phyloP scores from a whole-genome alignment of 1,140 invertebrate species.

The Conus betulinus region DNA sequence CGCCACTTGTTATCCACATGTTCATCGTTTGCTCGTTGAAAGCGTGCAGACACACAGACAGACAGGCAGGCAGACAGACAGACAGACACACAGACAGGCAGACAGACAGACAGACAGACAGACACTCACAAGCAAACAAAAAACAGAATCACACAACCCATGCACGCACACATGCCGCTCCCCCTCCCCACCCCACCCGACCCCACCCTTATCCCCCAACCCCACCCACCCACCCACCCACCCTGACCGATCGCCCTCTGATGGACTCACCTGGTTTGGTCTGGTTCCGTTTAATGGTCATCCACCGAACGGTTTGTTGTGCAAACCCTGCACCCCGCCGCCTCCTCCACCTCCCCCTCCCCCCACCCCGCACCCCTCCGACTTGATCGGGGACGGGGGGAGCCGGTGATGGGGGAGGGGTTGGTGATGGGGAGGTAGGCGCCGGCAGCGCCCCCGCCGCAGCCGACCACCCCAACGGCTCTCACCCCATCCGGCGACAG shows the following conservation, averaged over 20 bases:
- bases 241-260: too few relatives aligned
- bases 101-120: not conserved
- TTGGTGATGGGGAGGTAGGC: conserved; percentile 55
- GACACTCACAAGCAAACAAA: too few relatives aligned
- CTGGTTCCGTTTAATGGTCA: conserved; percentile 70
- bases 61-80: not conserved
- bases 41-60: too few relatives aligned
- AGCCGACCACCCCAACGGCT: not conserved
- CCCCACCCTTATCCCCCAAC: too few relatives aligned
- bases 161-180: too few relatives aligned
- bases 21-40: too few relatives aligned
- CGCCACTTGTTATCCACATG: too few relatives aligned
- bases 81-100: not conserved
- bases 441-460: conserved; percentile 5
- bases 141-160: not conserved
- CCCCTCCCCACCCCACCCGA: too few relatives aligned
- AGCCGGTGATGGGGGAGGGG: conserved; percentile 43
- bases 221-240: too few relatives aligned
- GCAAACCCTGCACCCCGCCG: conserved; percentile 52
- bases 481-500: conserved; percentile 50
- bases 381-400: conserved; percentile 46
- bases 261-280: conserved; percentile 62
- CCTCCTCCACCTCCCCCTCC: conserved; percentile 19
- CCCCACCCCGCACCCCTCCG: conserved; percentile 45
- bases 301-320: conserved; percentile 70